Evolutionary conservation across 2,888 invertebrate species (phyloP), one percentile per base, ranked within the genome.

Genomic region (Monoplex corrugatus): DNA sequence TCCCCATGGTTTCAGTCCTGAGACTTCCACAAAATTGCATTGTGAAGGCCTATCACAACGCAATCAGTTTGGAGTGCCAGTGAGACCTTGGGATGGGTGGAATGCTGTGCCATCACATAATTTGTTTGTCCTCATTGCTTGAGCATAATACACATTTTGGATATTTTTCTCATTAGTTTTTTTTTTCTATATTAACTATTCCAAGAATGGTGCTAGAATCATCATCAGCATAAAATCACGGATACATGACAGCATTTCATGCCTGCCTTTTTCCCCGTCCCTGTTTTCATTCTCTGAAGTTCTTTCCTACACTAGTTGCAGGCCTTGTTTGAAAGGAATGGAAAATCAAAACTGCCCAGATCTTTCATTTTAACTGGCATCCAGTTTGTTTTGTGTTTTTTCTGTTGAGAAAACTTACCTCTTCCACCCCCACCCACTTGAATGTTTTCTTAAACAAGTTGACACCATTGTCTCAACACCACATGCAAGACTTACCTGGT

Each of bases 151-250:
- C 68, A 35, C 40, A 44, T 83, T 38, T 0, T 86, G 40, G 68
- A 86, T 40, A 68, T 86, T 86, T 68, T 68, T 50, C n/a, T n/a
- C n/a, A n/a, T n/a, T n/a, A n/a, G n/a, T n/a, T n/a, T n/a, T n/a
- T n/a, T n/a, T n/a, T n/a, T n/a, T n/a, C n/a, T n/a, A n/a, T n/a
- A n/a, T n/a, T n/a, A n/a, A 40, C 6, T 40, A 72, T 57, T 87
- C 80, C 72, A 63, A 23, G 19, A 43, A 88, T 88, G 88, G 88
- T 88, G 88, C 88, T 88, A 88, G 86, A 57, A 87, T 50, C 28
- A 50, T 80, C 80, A 75, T 57, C 78, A 44, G 78, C 87, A 50
- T 43, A 87, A 87, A 87, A 32, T 35, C 50, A 57, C 10, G n/a
- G 50, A 40, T 86, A 32, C 45, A n/a, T 84, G 32, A 44, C 84